phyloP scores from a whole-genome alignment of 2,888 invertebrate species.

The Lasioglossum leucozonium region DNA sequence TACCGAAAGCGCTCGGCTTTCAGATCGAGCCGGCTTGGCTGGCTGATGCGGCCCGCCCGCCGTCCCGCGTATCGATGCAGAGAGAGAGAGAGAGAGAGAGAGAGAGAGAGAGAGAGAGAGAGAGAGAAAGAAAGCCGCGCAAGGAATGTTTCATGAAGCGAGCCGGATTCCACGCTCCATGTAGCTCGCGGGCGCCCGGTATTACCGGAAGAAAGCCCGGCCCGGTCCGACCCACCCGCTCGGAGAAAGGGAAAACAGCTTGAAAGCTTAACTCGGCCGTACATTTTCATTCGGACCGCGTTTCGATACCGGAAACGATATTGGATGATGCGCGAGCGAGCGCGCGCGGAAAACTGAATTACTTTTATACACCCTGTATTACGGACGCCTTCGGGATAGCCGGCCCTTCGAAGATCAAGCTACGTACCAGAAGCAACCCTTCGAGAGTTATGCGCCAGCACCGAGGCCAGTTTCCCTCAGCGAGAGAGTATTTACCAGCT shows the following conservation, averaged over 20 bases:
- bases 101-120: neutral
- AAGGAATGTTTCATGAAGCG: slow-evolving; percentile 36
- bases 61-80: neutral
- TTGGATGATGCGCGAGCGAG: slow-evolving; percentile 40
- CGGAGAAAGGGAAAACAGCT: slow-evolving; percentile 24
- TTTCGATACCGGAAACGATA: slow-evolving; percentile 46
- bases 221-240: neutral
- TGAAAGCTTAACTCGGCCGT: slow-evolving; percentile 46
- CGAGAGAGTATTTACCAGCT: neutral
- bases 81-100: neutral
- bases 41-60: neutral
- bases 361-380: slow-evolving; percentile 32
- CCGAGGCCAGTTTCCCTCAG: neutral
- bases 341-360: slow-evolving; percentile 45
- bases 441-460: neutral
- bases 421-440: neutral
- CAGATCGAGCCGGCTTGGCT: neutral
- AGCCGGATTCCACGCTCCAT: slow-evolving; percentile 26
- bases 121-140: slow-evolving; percentile 1
- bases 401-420: neutral
- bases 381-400: neutral
- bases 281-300: slow-evolving; percentile 42
- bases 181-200: neutral
- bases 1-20: neutral
- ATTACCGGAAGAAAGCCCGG: neutral